Evolutionary conservation across 92 coral and sea anemone genomes (phyloP), one percentile per base, ranked within the genome.

Genomic region (Muricea muricata): DNA sequence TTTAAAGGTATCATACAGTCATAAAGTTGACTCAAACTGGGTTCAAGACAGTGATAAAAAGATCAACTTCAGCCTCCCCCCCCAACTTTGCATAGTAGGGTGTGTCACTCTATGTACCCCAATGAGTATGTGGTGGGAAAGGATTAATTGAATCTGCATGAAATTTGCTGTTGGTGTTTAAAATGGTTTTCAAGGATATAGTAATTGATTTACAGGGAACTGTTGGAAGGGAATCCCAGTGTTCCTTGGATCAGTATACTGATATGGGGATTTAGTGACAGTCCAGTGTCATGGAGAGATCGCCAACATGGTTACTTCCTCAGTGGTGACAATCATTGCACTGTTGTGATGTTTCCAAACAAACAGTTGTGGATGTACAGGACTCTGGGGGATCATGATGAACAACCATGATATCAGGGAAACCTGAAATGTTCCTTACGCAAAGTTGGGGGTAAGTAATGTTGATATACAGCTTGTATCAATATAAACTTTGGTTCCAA

Each of bases 211-310:
- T 33, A 28, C 58, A 31, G 63, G 46, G 63, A 60, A 77, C 11
- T 35, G 57, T 60, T 83, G 61, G 18, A 65, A 13, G 33, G 42
- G 4, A 55, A 70, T 37, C 90, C 83, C 1, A 30, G 47, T 18
- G 61, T 86, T 10, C 99, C 97, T 12, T 96, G 99, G 99, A 40
- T 93, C 25, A 67, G 92, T 65, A 39, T 96, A 82, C 84, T 90
- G 68, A 97, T 96, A 50, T 96, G 99, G 99, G 99, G 99, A n/a
- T 96, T 93, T 85, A 90, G 93, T 0, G 99, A 96, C 83, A 68
- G 89, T 31, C 94, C 99, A 34, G 94, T 96, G 24, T 72, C 96
- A 55, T 96, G 99, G 99, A 41, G 80, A 50, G 68, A 90, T 80
- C 93, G 91, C 83, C 94, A 93, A 77, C 96, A 96, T 73, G 97